Evolutionary conservation across 2,113 vertebrate species (phyloP).

Genomic region (Microtus pennsylvanicus): DNA sequence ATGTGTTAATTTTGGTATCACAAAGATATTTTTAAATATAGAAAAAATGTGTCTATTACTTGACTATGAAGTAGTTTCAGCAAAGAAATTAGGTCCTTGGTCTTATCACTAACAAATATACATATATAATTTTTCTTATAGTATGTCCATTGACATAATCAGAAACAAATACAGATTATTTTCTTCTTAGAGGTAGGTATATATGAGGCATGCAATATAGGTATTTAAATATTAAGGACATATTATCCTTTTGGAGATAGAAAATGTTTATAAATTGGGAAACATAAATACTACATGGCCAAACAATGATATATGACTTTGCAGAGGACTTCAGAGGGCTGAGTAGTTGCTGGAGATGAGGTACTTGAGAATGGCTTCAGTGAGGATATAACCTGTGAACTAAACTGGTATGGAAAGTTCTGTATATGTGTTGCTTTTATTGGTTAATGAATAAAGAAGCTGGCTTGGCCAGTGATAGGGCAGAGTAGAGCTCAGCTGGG

Average conservation of each 20-base stretch:
- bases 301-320: not conserved
- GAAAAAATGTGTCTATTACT: slow-evolving; percentile 38
- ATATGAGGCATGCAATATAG: not conserved
- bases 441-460: no score
- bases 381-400: not conserved
- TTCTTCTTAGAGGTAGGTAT: not conserved
- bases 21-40: slow-evolving; percentile 58
- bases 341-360: not conserved
- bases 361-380: not conserved
- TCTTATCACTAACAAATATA: slow-evolving; percentile 27
- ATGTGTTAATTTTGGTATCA: slow-evolving; percentile 42
- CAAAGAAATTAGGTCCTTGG: not conserved
- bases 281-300: not conserved
- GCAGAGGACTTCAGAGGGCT: not conserved
- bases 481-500: no score
- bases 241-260: not conserved
- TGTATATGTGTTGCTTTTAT: no score
- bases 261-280: not conserved
- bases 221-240: not conserved
- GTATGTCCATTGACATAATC: not conserved
- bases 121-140: not conserved
- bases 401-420: no score
- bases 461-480: no score
- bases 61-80: not conserved
- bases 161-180: slow-evolving; percentile 17